Evolutionary conservation across 64 coral and sea anemone genomes (phyloP), one percentile per base, ranked within the genome.

Genomic region (Platygyra sinensis): DNA sequence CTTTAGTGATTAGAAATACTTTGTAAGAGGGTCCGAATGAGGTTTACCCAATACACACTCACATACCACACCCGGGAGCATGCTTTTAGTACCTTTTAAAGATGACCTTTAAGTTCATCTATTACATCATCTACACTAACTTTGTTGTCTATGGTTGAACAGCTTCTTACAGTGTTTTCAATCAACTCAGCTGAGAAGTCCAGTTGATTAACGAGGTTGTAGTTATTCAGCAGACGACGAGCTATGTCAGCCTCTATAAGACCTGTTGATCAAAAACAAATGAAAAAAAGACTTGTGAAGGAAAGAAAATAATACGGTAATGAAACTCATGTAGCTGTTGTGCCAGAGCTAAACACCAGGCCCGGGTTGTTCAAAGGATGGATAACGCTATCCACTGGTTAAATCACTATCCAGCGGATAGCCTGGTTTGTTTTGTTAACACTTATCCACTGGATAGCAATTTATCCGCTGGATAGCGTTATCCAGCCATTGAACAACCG

Each of bases 151-250:
- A 75, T 81, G 0, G 95, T 90, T 30, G 75, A 88, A 61, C 95
- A 87, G 38, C 62, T 81, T 52, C 38, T 86, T 2, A 94, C 69
- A 0, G 91, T 78, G 17, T 89, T 87, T 80, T 93, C 87, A 76
- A 96, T 94, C 51, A 82, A 52, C 54, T 96, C 91, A n/a, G 83
- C 30, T 11, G 88, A 72, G 20, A 96, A 80, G 22, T 91, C 75
- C 36, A 96, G 77, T 33, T 78, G 88, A 54, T 93, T 94, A 18
- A 96, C 95, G 38, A 96, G 88, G 83, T 96, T 96, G 61, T 96
- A 96, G 59, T 96, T 96, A 52, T 93, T 96, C 74, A 96, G 55
- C 13, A 96, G 51, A 24, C 95, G 78, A 6, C 88, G 62, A 28
- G 80, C 82, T 27, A 72, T 90, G 25, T 96, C 95, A 46, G 30